phyloP scores from a whole-genome alignment of 1,140 invertebrate genomes.

The Pseudobourletiella spinata region DNA sequence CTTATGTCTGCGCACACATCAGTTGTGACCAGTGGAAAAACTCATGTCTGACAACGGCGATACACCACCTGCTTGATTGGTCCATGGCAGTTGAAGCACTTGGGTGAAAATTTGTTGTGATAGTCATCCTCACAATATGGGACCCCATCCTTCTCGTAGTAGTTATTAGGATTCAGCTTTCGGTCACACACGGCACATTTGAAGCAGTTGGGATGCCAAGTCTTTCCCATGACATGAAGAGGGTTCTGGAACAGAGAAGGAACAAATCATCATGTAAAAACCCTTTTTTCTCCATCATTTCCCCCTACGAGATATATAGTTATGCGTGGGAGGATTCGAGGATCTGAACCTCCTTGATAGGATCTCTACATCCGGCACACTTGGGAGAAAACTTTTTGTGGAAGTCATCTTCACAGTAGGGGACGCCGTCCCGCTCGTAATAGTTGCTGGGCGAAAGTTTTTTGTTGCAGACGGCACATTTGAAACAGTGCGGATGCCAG shows the following conservation, averaged over 20 bases:
- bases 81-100: constrained; percentile 52
- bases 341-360: constrained; percentile 15
- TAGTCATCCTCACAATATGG: constrained; percentile 56
- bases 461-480: constrained; percentile 44
- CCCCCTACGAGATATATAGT: no score
- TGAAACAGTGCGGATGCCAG: constrained; percentile 47
- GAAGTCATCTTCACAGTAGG: constrained; percentile 26
- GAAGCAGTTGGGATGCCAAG: no score
- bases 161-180: constrained; percentile 52
- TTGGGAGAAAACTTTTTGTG: constrained; percentile 28
- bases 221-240: no score
- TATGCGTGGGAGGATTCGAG: no score
- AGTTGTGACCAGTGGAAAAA: no score
- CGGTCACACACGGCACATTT: constrained; percentile 55
- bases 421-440: constrained; percentile 22
- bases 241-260: no score
- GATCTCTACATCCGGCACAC: constrained; percentile 18
- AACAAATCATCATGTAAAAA: no score
- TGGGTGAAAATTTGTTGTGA: constrained; percentile 55
- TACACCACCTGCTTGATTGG: no score
- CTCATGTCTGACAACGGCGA: no score
- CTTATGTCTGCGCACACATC: no score
- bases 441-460: constrained; percentile 21
- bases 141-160: constrained; percentile 53
- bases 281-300: no score